A percentile compares a stretch with the other conserved stretches of the same genome.
Evolutionary conservation across 2,797 vertebrate genomes (phyloP).

Genomic region (Centroberyx gerrardi): DNA sequence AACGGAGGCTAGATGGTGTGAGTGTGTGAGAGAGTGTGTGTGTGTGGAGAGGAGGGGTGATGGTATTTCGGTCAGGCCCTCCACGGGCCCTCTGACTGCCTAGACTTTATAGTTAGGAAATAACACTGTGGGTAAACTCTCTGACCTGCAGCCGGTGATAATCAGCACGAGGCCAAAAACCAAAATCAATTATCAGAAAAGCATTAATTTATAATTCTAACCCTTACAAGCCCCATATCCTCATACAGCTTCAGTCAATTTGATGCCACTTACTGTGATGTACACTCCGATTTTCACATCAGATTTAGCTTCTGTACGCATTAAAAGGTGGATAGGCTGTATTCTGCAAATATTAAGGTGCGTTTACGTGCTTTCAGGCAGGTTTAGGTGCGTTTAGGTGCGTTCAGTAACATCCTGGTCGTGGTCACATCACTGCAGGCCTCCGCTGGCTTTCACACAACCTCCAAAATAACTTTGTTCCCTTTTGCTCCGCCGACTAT

Average conservation of each 20-base stretch:
- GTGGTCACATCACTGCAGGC: conserved; percentile 41
- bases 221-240: neutral
- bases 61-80: conserved; percentile 65
- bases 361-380: neutral
- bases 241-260: neutral
- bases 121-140: conserved; percentile 58
- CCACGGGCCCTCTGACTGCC: conserved; percentile 58
- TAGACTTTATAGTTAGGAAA: conserved; percentile 64
- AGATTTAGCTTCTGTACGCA: neutral
- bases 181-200: neutral
- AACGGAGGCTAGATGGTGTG: conserved; percentile 41
- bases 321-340: conserved; percentile 6
- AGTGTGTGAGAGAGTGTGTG: conserved; percentile 44
- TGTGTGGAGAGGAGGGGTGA: conserved; percentile 46
- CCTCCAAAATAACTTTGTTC: conserved; percentile 56
- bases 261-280: neutral
- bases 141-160: conserved; percentile 40
- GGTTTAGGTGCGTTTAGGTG: conserved; percentile 46
- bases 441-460: conserved; percentile 49
- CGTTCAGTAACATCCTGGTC: neutral
- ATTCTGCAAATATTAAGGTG: neutral
- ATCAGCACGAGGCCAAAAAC: conserved; percentile 9
- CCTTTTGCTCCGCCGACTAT: conserved; percentile 46
- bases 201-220: neutral
- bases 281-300: neutral